phyloP scores from a whole-genome alignment of 2,888 invertebrate species.

The Campaea margaritaria region DNA sequence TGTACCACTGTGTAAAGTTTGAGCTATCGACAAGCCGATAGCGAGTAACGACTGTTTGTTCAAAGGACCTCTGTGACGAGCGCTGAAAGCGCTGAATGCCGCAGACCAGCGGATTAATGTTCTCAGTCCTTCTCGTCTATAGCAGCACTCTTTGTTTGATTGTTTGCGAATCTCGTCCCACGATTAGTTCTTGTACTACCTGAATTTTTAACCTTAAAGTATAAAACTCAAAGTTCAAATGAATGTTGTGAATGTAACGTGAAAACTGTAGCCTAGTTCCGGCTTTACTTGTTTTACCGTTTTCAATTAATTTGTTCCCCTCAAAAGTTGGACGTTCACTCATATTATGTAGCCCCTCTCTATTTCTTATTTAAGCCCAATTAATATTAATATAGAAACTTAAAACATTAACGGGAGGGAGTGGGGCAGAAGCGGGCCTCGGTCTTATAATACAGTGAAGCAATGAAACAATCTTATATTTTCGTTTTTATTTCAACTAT shows the following conservation, averaged over 20 bases:
- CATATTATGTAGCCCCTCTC: slow-evolving; percentile 23
- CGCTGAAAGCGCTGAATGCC: slow-evolving; percentile 47
- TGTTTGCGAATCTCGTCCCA: not conserved
- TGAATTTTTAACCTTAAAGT: too few species aligned
- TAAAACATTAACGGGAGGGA: slow-evolving; percentile 40
- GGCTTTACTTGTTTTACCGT: not conserved
- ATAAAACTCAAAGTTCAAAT: not conserved
- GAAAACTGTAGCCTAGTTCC: not conserved
- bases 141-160: slow-evolving; percentile 19
- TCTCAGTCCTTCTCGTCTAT: slow-evolving; percentile 23
- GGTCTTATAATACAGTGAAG: not conserved
- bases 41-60: slow-evolving; percentile 66
- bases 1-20: slow-evolving; percentile 76
- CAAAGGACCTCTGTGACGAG: slow-evolving; percentile 67
- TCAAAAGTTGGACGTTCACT: slow-evolving; percentile 19
- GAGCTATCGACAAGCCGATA: slow-evolving; percentile 77
- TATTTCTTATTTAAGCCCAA: slow-evolving; percentile 29
- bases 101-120: slow-evolving; percentile 48
- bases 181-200: not conserved
- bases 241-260: not conserved
- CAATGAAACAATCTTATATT: too few species aligned
- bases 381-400: slow-evolving; percentile 41
- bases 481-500: too few species aligned
- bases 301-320: slow-evolving; percentile 23
- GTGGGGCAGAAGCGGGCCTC: not conserved